These are phyloP conservation scores for Tragelaphus eurycerus DNA, from an alignment of 2,797 vertebrate species.

Conservation along the genomic window DNA sequence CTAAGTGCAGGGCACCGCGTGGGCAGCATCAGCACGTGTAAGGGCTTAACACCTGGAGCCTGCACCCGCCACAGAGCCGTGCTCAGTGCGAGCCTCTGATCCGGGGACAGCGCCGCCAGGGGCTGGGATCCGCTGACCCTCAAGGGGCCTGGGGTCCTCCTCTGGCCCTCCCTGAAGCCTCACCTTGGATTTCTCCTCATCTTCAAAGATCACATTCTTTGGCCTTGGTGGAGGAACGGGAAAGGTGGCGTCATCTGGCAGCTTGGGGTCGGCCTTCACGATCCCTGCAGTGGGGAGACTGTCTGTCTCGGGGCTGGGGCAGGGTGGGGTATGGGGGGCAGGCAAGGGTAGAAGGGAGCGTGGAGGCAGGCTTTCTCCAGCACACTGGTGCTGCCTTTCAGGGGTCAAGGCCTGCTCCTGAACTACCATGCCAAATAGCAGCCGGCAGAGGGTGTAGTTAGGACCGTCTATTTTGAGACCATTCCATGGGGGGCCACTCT, in stretches of 20 bases:
- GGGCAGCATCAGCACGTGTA: accelerated
- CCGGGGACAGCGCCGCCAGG: background rate
- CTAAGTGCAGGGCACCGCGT: accelerated
- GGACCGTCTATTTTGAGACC: background rate
- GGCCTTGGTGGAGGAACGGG: conserved; percentile 88
- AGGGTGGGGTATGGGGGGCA: background rate
- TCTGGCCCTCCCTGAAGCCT: background rate
- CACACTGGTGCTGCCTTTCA: background rate
- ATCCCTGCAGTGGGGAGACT: conserved; percentile 87
- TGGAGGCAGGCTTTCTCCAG: background rate
- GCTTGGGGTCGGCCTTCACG: conserved; percentile 93
- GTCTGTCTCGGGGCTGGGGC: background rate
- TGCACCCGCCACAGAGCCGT: accelerated
- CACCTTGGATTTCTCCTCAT: conserved; percentile 99
- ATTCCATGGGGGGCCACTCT: background rate
- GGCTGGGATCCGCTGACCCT: background rate
- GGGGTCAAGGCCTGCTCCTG: background rate
- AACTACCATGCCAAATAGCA: background rate
- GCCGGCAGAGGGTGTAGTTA: background rate
- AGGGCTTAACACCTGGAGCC: background rate
- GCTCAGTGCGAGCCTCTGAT: background rate
- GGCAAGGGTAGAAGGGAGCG: background rate
- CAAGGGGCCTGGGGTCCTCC: background rate
- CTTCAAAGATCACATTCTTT: conserved; percentile 95
- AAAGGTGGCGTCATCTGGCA: conserved; percentile 90